Evolutionary conservation across 2,113 vertebrate genomes (phyloP).

Genomic region (Phainopepla nitens): DNA sequence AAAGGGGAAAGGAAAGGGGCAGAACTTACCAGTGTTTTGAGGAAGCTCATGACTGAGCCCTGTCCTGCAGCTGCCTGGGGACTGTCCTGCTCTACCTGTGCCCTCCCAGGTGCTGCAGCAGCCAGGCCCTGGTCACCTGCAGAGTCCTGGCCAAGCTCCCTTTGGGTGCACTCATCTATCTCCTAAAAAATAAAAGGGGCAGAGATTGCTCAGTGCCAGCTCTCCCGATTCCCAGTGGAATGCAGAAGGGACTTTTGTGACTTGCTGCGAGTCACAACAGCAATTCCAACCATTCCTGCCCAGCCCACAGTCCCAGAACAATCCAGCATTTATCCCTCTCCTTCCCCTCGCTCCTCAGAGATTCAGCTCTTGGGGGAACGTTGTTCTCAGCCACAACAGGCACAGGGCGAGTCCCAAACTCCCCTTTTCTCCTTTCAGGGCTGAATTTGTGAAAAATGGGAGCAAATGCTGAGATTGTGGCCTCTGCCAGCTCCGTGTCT

Average conservation of each 20-base stretch:
- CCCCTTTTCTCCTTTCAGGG: neutral
- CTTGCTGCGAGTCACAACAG: conserved; percentile 44
- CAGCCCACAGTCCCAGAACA: conserved; percentile 76
- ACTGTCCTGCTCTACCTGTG: conserved; percentile 39
- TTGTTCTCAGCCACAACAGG: conserved; percentile 43
- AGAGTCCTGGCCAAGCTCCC: neutral
- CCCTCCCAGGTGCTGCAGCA: neutral
- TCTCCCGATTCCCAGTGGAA: conserved; percentile 44
- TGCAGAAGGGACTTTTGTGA: conserved; percentile 50
- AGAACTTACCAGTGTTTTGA: conserved; percentile 89
- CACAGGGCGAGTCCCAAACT: neutral
- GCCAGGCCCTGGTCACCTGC: neutral
- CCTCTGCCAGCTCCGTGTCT: neutral
- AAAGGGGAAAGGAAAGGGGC: too few species aligned
- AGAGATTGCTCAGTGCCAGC: conserved; percentile 37
- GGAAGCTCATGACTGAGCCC: conserved; percentile 94
- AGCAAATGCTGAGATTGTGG: neutral
- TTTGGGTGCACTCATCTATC: conserved; percentile 49
- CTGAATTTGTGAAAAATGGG: neutral
- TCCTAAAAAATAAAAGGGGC: conserved; percentile 51
- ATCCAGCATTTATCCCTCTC: conserved; percentile 51
- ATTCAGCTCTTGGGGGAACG: conserved; percentile 40
- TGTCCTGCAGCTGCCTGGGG: conserved; percentile 54
- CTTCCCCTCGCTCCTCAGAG: conserved; percentile 3
- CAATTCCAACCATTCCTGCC: conserved; percentile 79